Conservation (phyloP, 2,888 invertebrate species). For the Byasa hedistus region DNA sequence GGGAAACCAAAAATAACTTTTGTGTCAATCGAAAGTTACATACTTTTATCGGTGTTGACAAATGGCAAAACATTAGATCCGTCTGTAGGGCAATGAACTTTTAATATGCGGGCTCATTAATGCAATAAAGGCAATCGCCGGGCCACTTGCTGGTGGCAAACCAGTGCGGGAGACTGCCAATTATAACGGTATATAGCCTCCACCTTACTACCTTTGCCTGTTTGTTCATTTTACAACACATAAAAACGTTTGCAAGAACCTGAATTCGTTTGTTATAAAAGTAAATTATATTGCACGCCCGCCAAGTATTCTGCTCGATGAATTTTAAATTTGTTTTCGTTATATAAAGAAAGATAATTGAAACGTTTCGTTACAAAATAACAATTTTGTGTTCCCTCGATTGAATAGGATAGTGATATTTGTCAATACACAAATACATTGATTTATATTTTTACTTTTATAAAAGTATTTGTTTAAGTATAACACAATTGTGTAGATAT, state of each 20-base stretch:
- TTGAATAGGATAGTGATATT: neutral
- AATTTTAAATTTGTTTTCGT: neutral
- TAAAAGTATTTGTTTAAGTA: neutral
- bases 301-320: neutral
- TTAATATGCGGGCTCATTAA: constrained; percentile 60
- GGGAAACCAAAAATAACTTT: neutral
- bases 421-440: neutral
- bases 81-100: constrained; percentile 51
- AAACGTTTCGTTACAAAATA: constrained; percentile 1
- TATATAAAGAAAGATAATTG: constrained; percentile 1
- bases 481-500: neutral
- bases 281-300: constrained; percentile 4
- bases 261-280: constrained; percentile 19
- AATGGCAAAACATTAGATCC: constrained; percentile 42
- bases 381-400: neutral
- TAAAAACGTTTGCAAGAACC: constrained; percentile 30
- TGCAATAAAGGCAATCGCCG: constrained; percentile 54
- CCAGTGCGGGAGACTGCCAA: constrained; percentile 43
- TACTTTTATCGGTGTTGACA: constrained; percentile 1
- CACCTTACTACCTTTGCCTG: constrained; percentile 36
- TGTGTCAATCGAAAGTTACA: neutral
- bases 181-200: constrained; percentile 46
- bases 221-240: constrained; percentile 28
- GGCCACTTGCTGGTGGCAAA: constrained; percentile 37
- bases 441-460: neutral